Conservation (phyloP, 2,113 vertebrate species). For the Paratilapia polleni region DNA sequence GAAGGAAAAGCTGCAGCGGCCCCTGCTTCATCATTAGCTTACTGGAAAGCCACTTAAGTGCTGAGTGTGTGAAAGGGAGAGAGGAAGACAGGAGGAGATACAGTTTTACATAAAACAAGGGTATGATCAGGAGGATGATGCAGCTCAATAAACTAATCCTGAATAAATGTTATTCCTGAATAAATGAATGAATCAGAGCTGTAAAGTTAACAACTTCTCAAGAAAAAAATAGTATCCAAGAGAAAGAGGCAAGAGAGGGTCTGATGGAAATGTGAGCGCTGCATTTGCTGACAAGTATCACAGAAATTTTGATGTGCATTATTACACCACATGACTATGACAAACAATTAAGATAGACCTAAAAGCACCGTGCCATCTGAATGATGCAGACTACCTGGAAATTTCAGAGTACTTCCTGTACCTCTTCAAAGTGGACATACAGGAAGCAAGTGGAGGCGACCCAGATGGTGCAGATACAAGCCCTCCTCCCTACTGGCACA, state of each 20-base stretch:
- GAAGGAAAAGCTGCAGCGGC: conserved; percentile 36
- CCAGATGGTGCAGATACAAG: conserved; percentile 77
- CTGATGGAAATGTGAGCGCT: background rate
- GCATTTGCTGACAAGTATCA: background rate
- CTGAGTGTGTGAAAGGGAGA: conserved; percentile 21
- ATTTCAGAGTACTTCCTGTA: conserved; percentile 13
- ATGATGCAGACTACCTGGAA: conserved; percentile 40
- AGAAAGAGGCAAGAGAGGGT: background rate
- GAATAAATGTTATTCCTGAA: conserved; percentile 6
- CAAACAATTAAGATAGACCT: background rate
- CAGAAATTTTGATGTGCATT: background rate
- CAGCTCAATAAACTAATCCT: conserved; percentile 40
- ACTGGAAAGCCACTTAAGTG: conserved; percentile 69
- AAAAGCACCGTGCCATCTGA: background rate
- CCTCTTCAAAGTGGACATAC: conserved; percentile 44
- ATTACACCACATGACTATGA: background rate
- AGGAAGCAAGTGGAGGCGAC: conserved; percentile 71
- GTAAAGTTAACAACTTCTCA: background rate
- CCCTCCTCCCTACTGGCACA: conserved; percentile 53
- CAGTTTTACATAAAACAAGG: conserved; percentile 14
- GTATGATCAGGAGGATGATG: conserved; percentile 19
- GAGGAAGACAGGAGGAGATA: conserved; percentile 23
- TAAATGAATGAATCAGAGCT: conserved; percentile 9
- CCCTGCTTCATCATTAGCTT: conserved; percentile 63
- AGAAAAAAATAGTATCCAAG: background rate